Base-by-base conservation (phyloP, 2,113 vertebrate genomes). In the Anser brachyrhynchus region DNA sequence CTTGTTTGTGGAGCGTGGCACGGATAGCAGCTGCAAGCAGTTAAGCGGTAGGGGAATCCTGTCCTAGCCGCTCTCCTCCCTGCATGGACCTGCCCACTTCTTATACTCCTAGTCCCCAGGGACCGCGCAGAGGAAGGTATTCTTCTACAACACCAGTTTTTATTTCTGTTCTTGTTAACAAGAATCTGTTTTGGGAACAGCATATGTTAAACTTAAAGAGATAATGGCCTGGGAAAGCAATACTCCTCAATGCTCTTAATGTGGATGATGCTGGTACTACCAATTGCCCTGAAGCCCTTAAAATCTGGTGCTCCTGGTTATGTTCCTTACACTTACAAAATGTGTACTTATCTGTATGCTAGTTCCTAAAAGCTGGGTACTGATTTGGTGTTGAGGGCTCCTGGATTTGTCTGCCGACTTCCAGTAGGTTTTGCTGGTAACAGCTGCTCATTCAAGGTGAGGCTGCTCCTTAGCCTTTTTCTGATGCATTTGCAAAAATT, bases 11-110 rank as follows among this genome's bases (percentile, higher is more conserved):
- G 76, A 84, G 65, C 25, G 35, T 62, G 67, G 59, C 37, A 64
- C 15, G 93, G 83, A 93, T 49, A 97, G 43, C 96, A 98, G 96
- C 97, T 98, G 97, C 61, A 95, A 96, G 79, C 79, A 96, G 74
- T 96, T 96, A 95, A 77, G 71, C 19, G 23, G 76, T 89, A 62
- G 75, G 90, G 70, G 72, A 92, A 51, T 90, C 67, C 66, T 95
- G 81, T 35, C 81, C 8, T n/a, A 82, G 62, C 65, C 81, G 61
- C 64, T 62, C 72, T 96, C 51, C 39, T 70, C 69, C 39, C 49
- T 37, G 35, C 28, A 20, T 37, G 66, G 83, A 58, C 39, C 58
- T 49, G 83, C 65, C 77, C 59, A 4, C 31, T 65, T 61, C 67
- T 72, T 72, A 15, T 51, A 77, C 76, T 84, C 87, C 71, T 94